Percentiles rank a stretch among this genome's conserved stretches.
Conservation (phyloP, 2,113 vertebrate species). For the Lepus europaeus region DNA sequence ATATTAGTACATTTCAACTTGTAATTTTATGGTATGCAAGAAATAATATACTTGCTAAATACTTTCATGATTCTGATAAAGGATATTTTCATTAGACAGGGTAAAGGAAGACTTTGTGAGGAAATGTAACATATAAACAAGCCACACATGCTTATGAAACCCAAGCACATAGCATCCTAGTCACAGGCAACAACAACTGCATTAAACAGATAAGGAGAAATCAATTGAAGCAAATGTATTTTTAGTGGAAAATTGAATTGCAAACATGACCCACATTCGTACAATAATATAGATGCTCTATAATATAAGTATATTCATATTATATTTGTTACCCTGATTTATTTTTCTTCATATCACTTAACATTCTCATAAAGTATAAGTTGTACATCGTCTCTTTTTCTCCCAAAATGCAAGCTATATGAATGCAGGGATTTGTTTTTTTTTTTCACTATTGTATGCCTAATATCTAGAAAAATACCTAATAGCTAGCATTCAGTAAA, state of each 20-base stretch:
- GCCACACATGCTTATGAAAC: slow-evolving; percentile 22
- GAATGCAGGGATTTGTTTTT: background rate
- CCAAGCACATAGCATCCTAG: background rate
- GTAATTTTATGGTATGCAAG: background rate
- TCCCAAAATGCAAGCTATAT: background rate
- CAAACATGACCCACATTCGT: slow-evolving; percentile 35
- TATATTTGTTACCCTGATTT: background rate
- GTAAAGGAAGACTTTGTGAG: background rate
- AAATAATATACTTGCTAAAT: slow-evolving; percentile 12
- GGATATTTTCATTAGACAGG: background rate
- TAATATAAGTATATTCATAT: background rate
- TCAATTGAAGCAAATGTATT: slow-evolving; percentile 38
- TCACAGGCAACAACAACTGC: slow-evolving; percentile 45
- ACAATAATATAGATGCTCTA: slow-evolving; percentile 22
- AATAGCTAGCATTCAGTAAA: background rate
- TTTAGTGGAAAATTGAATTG: slow-evolving; percentile 60
- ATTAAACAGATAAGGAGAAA: slow-evolving; percentile 58
- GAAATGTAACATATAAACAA: slow-evolving; percentile 24
- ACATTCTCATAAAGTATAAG: background rate
- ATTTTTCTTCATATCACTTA: slow-evolving; percentile 12
- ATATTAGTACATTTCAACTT: slow-evolving; percentile 16
- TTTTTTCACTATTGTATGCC: background rate
- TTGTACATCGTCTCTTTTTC: background rate
- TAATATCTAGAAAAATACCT: background rate
- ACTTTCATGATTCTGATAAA: slow-evolving; percentile 16